Evolutionary conservation across 2,888 invertebrate species (phyloP).

Genomic region (Siphonodentalium dalli): DNA sequence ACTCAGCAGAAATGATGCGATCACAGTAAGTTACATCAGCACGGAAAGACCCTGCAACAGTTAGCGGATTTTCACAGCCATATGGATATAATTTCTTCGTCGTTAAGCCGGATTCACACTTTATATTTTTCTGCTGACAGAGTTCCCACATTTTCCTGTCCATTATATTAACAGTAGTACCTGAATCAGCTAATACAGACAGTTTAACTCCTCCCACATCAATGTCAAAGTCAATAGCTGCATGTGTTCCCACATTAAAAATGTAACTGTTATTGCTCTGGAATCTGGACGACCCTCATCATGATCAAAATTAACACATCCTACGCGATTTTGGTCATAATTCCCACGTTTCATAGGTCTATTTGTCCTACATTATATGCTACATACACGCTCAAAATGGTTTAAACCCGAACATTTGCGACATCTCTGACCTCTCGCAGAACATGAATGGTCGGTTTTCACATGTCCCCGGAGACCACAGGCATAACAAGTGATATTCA

Average conservation of each 20-base stretch:
- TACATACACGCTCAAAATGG: not conserved
- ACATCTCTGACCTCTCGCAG: not conserved
- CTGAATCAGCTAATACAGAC: not conserved
- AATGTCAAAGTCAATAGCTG: not conserved
- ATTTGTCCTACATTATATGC: not conserved
- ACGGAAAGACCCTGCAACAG: not conserved
- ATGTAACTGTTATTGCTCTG: too few species aligned
- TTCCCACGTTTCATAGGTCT: not conserved
- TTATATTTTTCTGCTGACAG: not conserved
- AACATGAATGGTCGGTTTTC: not conserved
- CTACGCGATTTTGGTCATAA: too few species aligned
- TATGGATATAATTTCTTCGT: constrained; percentile 11
- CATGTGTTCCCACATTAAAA: too few species aligned
- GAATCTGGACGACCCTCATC: too few species aligned
- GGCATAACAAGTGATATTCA: not conserved
- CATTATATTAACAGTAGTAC: constrained; percentile 1
- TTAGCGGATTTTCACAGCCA: not conserved
- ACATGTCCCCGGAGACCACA: constrained; percentile 1
- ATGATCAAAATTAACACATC: too few species aligned
- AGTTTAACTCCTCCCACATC: not conserved
- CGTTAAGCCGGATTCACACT: constrained; percentile 2
- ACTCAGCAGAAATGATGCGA: not conserved
- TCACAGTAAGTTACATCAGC: not conserved
- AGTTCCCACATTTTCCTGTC: not conserved
- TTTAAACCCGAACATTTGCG: not conserved